phyloP scores from a whole-genome alignment of 2,797 vertebrate species.

The Microchirus variegatus region DNA sequence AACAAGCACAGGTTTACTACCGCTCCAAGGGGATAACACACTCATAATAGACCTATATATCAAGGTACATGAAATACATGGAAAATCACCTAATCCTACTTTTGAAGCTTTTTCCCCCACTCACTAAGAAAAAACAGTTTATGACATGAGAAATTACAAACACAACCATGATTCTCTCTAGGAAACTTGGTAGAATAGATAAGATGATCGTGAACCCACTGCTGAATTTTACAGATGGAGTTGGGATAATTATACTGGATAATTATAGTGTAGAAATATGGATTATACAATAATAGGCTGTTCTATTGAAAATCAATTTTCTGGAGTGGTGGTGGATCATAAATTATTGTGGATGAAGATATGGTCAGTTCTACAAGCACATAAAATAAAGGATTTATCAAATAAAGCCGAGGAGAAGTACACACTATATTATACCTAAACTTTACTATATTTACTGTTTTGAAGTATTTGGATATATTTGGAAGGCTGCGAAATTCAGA shows the following conservation, averaged over 20 bases:
- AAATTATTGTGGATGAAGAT: background rate
- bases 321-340: background rate
- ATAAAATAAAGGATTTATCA: too few relatives aligned
- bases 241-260: background rate
- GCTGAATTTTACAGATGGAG: background rate
- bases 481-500: too few relatives aligned
- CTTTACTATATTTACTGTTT: too few relatives aligned
- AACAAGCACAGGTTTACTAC: background rate
- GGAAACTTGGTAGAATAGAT: background rate
- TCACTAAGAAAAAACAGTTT: background rate
- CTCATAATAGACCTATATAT: slow-evolving; percentile 12
- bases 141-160: background rate
- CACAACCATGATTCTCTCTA: background rate
- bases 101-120: background rate
- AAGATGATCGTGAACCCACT: background rate
- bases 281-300: background rate
- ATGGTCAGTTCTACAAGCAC: too few relatives aligned
- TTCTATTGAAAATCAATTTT: background rate
- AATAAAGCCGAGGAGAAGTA: too few relatives aligned
- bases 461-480: too few relatives aligned
- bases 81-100: background rate
- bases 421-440: too few relatives aligned
- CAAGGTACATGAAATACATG: slow-evolving; percentile 18
- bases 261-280: background rate
- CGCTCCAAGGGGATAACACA: slow-evolving; percentile 4